Base-by-base conservation (phyloP, 2,888 invertebrate species). In the Apantesis nais region DNA sequence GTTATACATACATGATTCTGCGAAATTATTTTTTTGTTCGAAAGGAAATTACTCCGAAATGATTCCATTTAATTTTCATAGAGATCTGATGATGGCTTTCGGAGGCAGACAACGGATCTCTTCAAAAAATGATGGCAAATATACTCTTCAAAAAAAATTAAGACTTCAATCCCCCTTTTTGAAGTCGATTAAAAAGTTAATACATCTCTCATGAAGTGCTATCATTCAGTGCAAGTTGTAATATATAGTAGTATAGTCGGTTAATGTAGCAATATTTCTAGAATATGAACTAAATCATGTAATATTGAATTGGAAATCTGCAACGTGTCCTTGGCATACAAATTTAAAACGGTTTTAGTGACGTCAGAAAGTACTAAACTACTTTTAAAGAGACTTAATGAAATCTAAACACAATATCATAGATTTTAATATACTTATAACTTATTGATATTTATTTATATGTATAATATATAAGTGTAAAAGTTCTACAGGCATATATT, bases 161-260 rank as follows among this genome's bases (percentile, higher is more conserved):
- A 16, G 14, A 58, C 7, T 0, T 29, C 3, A 29, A 16, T 16
- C 0, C 29, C 1, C 16, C 7, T 29, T 2, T 25, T n/a, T n/a
- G n/a, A n/a, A n/a, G n/a, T n/a, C n/a, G n/a, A n/a, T n/a, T n/a
- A n/a, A n/a, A 58, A 29, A 29, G 0, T 14, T 16, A 16, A 29
- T 29, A 29, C 48, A n/a, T 52, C 48, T n/a, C n/a, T 52, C 2
- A 11, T 7, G 22, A 2, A n/a, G 48, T 52, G 11, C 11, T 11
- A 9, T n/a, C 2, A 29, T 3, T 66, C 37, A 52, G 55, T 66
- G 22, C 63, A 55, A 63, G 39, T 73, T 65, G 72, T 75, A 70
- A 69, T 31, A 68, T 11, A 62, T 34, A 78, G 69, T 66, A 19
- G 66, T 71, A 70, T 34, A 73, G 68, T 70, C 41, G 19, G 69